These are phyloP conservation scores for Colletes latitarsis DNA, from an alignment of 1,140 invertebrate species.

Conservation along the genomic window DNA sequence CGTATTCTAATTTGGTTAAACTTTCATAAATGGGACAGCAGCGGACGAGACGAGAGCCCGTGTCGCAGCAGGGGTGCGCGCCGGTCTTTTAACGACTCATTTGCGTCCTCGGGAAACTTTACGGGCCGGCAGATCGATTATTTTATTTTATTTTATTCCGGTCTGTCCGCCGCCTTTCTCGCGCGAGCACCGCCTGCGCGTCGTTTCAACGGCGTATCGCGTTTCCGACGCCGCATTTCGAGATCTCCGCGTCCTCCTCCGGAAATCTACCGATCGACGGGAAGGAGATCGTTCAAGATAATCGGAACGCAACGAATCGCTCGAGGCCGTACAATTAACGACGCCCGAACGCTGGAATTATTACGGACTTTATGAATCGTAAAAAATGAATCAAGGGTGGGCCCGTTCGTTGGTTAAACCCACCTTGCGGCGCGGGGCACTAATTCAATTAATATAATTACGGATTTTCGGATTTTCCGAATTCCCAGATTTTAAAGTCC, in stretches of 20 bases:
- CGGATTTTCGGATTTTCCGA: no score
- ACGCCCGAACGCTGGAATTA: no score
- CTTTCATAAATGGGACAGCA: slow-evolving; percentile 62
- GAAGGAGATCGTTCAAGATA: slow-evolving; percentile 34
- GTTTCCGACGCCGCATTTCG: slow-evolving; percentile 52
- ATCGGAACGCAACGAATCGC: not conserved
- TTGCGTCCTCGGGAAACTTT: slow-evolving; percentile 66
- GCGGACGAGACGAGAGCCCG: slow-evolving; percentile 28
- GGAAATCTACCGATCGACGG: slow-evolving; percentile 47
- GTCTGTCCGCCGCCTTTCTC: slow-evolving; percentile 23
- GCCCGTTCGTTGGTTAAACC: no score
- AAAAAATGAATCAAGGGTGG: no score
- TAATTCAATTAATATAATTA: no score
- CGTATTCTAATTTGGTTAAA: slow-evolving; percentile 69
- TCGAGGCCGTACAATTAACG: not conserved
- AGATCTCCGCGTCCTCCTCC: slow-evolving; percentile 38
- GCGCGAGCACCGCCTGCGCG: slow-evolving; percentile 19
- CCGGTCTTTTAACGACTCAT: slow-evolving; percentile 72
- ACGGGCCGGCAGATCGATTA: slow-evolving; percentile 69
- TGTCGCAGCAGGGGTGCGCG: slow-evolving; percentile 64
- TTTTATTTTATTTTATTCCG: slow-evolving; percentile 70
- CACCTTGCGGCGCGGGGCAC: no score
- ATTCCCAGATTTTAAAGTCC: no score
- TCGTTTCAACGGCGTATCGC: slow-evolving; percentile 67
- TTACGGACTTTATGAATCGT: no score